A percentile compares a stretch with the other conserved stretches of the same genome.
These are phyloP conservation scores for Lophura nycthemera DNA, from an alignment of 2,113 vertebrate species.

Conservation along the genomic window DNA sequence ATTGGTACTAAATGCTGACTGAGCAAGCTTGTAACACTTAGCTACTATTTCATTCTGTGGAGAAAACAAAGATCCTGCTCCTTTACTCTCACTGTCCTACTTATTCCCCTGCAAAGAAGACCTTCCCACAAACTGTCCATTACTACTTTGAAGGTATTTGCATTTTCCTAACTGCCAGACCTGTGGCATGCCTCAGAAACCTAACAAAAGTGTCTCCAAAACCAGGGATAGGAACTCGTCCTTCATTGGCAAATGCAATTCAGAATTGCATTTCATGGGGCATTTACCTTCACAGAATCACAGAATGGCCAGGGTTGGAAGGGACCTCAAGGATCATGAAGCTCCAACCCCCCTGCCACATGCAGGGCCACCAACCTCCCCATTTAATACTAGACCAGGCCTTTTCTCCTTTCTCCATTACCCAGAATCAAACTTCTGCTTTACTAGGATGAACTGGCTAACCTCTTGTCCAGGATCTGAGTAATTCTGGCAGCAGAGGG, in stretches of 20 bases:
- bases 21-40: not conserved
- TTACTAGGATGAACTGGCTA: not conserved
- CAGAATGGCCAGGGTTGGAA: no score
- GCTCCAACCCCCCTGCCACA: no score
- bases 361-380: no score
- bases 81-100: not conserved
- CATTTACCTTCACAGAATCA: not conserved
- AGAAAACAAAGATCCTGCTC: not conserved
- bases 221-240: not conserved
- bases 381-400: no score
- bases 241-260: not conserved
- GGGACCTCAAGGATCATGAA: no score
- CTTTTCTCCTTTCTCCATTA: not conserved
- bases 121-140: not conserved
- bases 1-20: not conserved
- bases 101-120: rapidly evolving
- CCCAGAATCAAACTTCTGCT: not conserved
- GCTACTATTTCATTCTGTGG: not conserved
- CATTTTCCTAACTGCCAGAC: not conserved
- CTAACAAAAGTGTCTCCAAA: not conserved
- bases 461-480: not conserved
- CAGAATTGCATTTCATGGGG: not conserved
- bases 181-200: rapidly evolving
- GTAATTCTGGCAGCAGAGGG: not conserved
- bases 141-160: not conserved